Evolutionary conservation across 2,797 vertebrate genomes (phyloP), one percentile per base, ranked within the genome.

Genomic region (Tangara arthus): DNA sequence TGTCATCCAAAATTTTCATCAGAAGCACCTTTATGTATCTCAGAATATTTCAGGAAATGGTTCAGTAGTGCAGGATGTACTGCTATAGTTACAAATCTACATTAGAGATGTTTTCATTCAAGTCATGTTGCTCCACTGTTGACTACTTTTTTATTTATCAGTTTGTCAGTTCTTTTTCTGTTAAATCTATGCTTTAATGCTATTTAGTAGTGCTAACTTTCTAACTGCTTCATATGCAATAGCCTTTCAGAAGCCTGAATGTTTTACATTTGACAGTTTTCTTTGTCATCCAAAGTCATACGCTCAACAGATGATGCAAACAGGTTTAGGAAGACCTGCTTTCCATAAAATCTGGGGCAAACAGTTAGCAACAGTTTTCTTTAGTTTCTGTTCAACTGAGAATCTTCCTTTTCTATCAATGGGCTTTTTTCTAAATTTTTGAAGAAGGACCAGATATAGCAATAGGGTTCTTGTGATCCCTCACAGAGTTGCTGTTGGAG

Each of bases 321-420:
- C 39, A 55, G 46, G 35, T 85, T 93, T 92, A 80, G 46, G 28
- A 65, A 71, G 75, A 61, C 26, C 24, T 77, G 46, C 81, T 94
- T 92, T 85, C 71, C 57, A 22, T 61, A 69, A 91, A 91, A 91
- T 91, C 52, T 80, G 78, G 65, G 57, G 61, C 46, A 94, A 87
- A 21, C 9, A 80, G 10, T 87, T 76, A 42, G 16, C 10, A 85
- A 44, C 2, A 68, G 49, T 61, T 65, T 72, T 59, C 16, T 87
- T 80, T 53, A 19, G 53, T 85, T 90, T 70, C 19, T 88, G 6
- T 81, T 83, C 16, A 79, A 49, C 30, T 49, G 39, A 79, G 68
- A 60, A 61, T 39, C 37, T 63, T 49, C 56, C 14, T 3, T 79
- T 84, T 84, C 41, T 65, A 5, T 37, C 5, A 12, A 21, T 66